Evolutionary conservation across 1,140 invertebrate species (phyloP), one percentile per base, ranked within the genome.

Genomic region (Drosophila lacteicornis): DNA sequence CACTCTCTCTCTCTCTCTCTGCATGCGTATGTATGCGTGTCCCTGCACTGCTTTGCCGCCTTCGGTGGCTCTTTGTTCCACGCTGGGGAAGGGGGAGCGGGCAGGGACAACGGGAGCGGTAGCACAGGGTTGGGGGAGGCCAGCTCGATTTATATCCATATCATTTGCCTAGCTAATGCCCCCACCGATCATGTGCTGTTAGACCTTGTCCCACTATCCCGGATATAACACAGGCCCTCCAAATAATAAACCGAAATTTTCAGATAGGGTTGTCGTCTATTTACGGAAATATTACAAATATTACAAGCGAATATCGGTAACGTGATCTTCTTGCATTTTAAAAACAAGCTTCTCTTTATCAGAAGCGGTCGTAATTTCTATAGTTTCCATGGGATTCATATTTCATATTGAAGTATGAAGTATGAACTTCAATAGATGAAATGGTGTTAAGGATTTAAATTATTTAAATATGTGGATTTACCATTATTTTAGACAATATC

Each of bases 21-120:
- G 15, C 51, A 51, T n/a, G 60, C 50, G 61, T 66, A 56, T 65
- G 63, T 67, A 67, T 71, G 82, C 55, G 65, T 84, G 68, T 68
- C 80, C 75, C 70, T 79, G 83, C 82, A 82, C 66, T 86, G 83
- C 82, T 86, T 85, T 85, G 84, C 79, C 65, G 57, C 74, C 74
- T 73, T 77, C 50, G 50, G 45, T 75, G 70, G 81, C 73, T 87
- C 83, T 87, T 87, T 87, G 83, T 87, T 87, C 79, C 76, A 75
- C 66, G 36, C 57, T 36, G 55, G 40, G 45, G 25, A 43, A 38
- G 40, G 62, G 42, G 46, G 47, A 49, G 30, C 51, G 63, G 55
- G 30, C 51, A 27, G 30, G 30, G 17, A 51, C 13, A 51, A 38
- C n/a, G 15, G 9, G 17, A 36, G 57, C 38, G 30, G 27, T 22